Base-by-base conservation (phyloP, 2,888 invertebrate genomes). In the Melikaiella ostensackeni region DNA sequence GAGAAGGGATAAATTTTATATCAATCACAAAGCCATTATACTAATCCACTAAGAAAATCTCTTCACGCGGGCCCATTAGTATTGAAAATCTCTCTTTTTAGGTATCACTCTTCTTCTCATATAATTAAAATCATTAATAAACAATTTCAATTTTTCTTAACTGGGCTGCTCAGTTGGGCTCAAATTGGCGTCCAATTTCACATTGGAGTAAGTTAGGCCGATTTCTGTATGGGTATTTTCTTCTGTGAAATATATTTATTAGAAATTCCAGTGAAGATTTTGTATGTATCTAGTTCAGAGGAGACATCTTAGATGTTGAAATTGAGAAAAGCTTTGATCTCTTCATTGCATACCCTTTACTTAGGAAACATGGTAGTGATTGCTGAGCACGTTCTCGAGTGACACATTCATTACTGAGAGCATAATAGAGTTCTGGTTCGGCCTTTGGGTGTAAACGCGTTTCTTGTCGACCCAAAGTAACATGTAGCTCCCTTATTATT, bases 401-500 rank as follows among this genome's bases (percentile, higher is more conserved):
- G 84, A 86, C 86, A 83, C 84, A 84, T 86, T 85, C 85, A 86
- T 88, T 87, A 86, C 81, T 59, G 77, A 46, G 79, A 82, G 81
- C 84, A 83, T 83, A 86, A 83, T 81, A 83, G 86, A 84, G 82
- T 84, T 82, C 79, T 77, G 80, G 81, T 77, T 80, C 84, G 77
- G 74, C 82, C 84, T 84, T 77, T 77, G 73, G 63, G 81, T 84
- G 86, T 84, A 84, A 86, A 80, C 82, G 80, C 76, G 82, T 80
- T 87, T 87, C 70, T 87, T 86, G 85, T 81, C 62, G 62, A n/a
- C 77, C 59, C 35, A 75, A 81, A 83, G 81, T 82, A 83, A 82
- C 79, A 35, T 64, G 30, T 11, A 50, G n/a, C 30, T 50, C 4
- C 30, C 30, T 70, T n/a, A 30, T 70, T 50, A 70, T 70, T 70